Percentiles rank a stretch among this genome's conserved stretches.
Conservation (phyloP, 2,113 vertebrate genomes). For the Hucho hucho region DNA sequence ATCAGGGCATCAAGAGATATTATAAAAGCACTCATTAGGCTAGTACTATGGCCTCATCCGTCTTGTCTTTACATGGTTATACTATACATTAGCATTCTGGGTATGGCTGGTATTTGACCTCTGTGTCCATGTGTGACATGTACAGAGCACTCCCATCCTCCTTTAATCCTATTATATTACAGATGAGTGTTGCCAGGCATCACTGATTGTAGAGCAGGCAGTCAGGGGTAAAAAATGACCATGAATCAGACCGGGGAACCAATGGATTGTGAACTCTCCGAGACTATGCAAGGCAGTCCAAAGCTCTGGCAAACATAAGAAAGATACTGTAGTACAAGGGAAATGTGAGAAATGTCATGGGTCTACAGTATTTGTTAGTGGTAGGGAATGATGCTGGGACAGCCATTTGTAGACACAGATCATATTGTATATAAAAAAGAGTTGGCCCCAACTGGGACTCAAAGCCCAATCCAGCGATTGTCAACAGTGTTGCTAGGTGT, state of each 20-base stretch:
- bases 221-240: constrained; percentile 32
- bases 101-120: constrained; percentile 21
- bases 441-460: too few species aligned
- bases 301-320: too few species aligned
- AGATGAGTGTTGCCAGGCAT: constrained; percentile 41
- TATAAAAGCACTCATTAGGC: too few species aligned
- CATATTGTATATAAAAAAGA: too few species aligned
- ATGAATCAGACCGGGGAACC: constrained; percentile 57
- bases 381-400: too few species aligned
- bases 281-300: constrained; percentile 3
- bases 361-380: too few species aligned
- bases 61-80: neutral
- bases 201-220: constrained; percentile 17
- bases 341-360: too few species aligned
- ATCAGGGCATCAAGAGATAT: too few species aligned
- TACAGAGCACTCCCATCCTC: constrained; percentile 9
- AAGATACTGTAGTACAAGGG: too few species aligned
- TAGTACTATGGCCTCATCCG: neutral
- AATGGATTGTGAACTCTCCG: constrained; percentile 30
- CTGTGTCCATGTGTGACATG: constrained; percentile 13
- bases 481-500: too few species aligned
- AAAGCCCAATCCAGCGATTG: too few species aligned
- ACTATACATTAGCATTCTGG: neutral
- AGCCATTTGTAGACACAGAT: too few species aligned
- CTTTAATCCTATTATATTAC: constrained; percentile 39